Evolutionary conservation across 2,797 vertebrate species (phyloP), one percentile per base, ranked within the genome.

Genomic region (Poeciliopsis paucimaculata): DNA sequence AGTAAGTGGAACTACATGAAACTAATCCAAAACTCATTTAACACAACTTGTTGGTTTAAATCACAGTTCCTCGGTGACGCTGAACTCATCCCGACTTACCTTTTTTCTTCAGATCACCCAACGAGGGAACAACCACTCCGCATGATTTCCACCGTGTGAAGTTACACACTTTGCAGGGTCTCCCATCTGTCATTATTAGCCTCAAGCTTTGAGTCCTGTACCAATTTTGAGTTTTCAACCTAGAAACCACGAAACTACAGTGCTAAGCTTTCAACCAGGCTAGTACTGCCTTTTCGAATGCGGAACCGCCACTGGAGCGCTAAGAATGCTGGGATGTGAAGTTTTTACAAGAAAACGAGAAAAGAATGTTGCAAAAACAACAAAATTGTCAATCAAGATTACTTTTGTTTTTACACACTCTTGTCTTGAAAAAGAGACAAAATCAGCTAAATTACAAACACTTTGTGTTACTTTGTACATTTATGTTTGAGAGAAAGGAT

Each of bases 141-240:
- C 92, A 90, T 0, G 89, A 94, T 8, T 90, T 92, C 39, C 94
- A 90, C 3, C 96, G 95, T 7, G 85, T 90, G 79, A 86, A 91
- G 66, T 95, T 94, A 70, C 95, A 96, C 71, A 96, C 93, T 73
- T 91, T 95, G 79, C 95, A 96, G 43, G 94, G 92, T 86, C 90
- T 95, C 20, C 83, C 31, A 20, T 92, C 94, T 18, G 92, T 77
- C 95, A 96, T 96, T 53, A 13, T 85, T 0, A 1, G 5, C 16
- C 60, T 62, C 34, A 1, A 26, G 12, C 10, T 13, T 4, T 49
- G 0, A 31, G 15, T 0, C 7, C 0, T 46, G 13, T 3, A 28
- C 26, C 3, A 39, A n/a, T n/a, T 23, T 9, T 36, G 6, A 26
- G 12, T 8, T 71, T 41, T 51, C 20, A 11, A n/a, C 13, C 36